phyloP scores from a whole-genome alignment of 1,140 invertebrate species.

The Leptinotarsa defecta region DNA sequence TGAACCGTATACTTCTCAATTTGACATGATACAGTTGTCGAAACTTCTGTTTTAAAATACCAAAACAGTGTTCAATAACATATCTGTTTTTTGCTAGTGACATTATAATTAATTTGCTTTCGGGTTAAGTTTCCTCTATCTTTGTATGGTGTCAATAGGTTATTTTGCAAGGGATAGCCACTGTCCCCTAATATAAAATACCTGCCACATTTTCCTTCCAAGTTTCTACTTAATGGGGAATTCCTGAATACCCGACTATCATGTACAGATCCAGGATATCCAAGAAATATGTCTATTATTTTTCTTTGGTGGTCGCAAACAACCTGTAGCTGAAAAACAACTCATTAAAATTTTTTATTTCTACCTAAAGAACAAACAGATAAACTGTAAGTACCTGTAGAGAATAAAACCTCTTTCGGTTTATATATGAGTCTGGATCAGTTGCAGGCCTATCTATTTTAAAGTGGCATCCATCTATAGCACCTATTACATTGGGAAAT shows the following conservation, averaged over 20 bases:
- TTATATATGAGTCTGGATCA: conserved; percentile 40
- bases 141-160: conserved; percentile 43
- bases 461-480: conserved; percentile 42
- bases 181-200: conserved; percentile 41
- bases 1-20: conserved; percentile 29
- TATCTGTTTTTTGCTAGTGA: conserved; percentile 33
- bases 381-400: conserved; percentile 31
- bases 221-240: conserved; percentile 27
- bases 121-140: conserved; percentile 35
- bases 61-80: conserved; percentile 42
- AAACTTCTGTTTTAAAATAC: conserved; percentile 40
- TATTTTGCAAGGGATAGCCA: conserved; percentile 37
- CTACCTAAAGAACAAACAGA: neutral
- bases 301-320: conserved; percentile 36
- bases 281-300: conserved; percentile 43
- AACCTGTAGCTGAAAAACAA: conserved; percentile 19
- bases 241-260: conserved; percentile 39
- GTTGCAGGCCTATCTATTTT: conserved; percentile 43
- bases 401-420: conserved; percentile 42
- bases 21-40: conserved; percentile 40
- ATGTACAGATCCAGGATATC: conserved; percentile 42
- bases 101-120: conserved; percentile 34
- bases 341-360: conserved; percentile 6
- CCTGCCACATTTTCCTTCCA: conserved; percentile 36
- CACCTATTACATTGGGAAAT: conserved; percentile 37